Percentiles rank a stretch among this genome's conserved stretches.
Evolutionary conservation across 2,797 vertebrate species (phyloP).

Genomic region (Dromococcyx pavoninus): DNA sequence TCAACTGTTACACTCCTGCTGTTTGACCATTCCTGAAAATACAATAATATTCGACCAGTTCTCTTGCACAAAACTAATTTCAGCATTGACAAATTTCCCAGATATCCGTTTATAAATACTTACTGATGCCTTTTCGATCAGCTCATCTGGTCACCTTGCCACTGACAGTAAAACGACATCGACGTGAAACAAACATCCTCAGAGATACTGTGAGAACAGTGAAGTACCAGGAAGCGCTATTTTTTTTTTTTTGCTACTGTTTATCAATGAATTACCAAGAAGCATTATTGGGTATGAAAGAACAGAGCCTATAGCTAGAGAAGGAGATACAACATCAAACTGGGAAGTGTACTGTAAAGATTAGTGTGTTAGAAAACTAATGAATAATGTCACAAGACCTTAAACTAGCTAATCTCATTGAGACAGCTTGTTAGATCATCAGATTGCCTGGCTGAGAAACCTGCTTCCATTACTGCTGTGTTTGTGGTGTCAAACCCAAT

Average conservation of each 20-base stretch:
- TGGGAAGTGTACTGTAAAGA: conserved; percentile 48
- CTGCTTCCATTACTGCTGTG: conserved; percentile 44
- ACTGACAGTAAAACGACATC: not conserved
- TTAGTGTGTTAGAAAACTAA: conserved; percentile 48
- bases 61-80: not conserved
- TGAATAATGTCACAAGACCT: conserved; percentile 62
- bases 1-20: not conserved
- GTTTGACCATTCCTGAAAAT: not conserved
- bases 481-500: conserved; percentile 46
- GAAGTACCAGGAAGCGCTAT: not conserved
- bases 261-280: conserved; percentile 49
- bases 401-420: conserved; percentile 62
- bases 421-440: conserved; percentile 56
- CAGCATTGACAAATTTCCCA: not conserved
- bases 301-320: not conserved
- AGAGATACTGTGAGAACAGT: not conserved
- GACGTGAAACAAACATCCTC: not conserved
- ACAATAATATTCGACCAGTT: not conserved
- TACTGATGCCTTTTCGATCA: not conserved
- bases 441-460: conserved; percentile 52
- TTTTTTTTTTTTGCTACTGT: conserved; percentile 21
- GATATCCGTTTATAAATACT: not conserved
- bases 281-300: conserved; percentile 44
- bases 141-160: not conserved
- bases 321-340: conserved; percentile 19